These are phyloP conservation scores for Epizoanthus scotinus DNA, from an alignment of 92 coral and sea anemone genomes.

Conservation along the genomic window DNA sequence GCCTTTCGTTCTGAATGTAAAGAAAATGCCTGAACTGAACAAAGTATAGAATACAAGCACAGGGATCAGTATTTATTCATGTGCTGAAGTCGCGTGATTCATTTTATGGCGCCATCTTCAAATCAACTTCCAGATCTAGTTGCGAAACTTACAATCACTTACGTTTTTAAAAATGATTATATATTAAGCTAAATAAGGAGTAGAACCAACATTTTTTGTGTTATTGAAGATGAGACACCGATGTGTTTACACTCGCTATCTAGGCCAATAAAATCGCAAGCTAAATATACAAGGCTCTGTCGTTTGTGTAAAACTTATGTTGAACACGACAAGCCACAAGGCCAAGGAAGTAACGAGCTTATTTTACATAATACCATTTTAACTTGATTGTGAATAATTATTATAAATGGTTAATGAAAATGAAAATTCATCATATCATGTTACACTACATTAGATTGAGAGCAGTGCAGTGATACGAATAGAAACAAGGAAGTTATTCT, in stretches of 20 bases:
- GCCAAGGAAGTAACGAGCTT: no score
- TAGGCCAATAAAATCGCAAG: neutral
- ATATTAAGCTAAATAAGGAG: slow-evolving; percentile 18
- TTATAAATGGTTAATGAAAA: no score
- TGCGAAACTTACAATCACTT: neutral
- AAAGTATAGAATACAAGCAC: neutral
- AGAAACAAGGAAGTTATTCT: no score
- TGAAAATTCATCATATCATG: no score
- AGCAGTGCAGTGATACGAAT: no score
- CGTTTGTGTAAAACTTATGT: no score
- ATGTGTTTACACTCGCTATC: neutral
- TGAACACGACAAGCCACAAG: no score
- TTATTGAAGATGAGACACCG: neutral
- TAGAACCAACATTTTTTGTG: neutral
- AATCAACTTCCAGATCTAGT: slow-evolving; percentile 16
- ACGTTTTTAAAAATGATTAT: slow-evolving; percentile 9
- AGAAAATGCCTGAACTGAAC: neutral
- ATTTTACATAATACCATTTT: no score
- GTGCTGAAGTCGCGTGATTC: slow-evolving; percentile 33
- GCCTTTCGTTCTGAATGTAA: neutral
- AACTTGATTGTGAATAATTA: no score
- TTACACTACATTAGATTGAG: no score
- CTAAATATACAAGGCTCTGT: no score
- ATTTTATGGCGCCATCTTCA: slow-evolving; percentile 26
- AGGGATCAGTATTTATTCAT: neutral